Conservation (phyloP, 2,797 vertebrate genomes). For the Epinephelus coioides region DNA sequence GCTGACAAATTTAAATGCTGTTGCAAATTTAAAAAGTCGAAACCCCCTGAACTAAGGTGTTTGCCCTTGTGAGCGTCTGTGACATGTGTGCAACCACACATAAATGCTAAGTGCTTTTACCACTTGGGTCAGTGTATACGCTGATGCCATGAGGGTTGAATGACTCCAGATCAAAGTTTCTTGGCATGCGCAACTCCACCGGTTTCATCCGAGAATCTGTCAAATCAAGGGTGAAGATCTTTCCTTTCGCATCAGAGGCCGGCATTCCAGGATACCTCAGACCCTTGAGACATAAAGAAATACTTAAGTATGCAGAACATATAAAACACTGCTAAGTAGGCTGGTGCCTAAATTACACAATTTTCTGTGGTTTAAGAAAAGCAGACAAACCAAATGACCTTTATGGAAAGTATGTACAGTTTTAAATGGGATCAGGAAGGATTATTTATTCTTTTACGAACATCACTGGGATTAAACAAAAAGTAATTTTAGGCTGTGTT, state of each 20-base stretch:
- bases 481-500: background rate
- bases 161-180: constrained; percentile 86
- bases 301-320: background rate
- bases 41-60: background rate
- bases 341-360: background rate
- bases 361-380: background rate
- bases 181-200: constrained; percentile 85
- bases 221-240: constrained; percentile 89
- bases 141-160: constrained; percentile 94
- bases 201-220: constrained; percentile 82
- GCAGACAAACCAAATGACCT: background rate
- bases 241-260: constrained; percentile 80
- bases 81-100: background rate
- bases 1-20: background rate
- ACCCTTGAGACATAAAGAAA: constrained; percentile 81
- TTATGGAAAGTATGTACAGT: background rate
- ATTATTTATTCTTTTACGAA: too few relatives aligned
- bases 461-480: background rate
- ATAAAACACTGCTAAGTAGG: background rate
- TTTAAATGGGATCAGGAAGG: background rate
- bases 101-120: constrained; percentile 66
- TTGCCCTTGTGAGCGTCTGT: background rate
- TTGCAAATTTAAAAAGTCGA: background rate
- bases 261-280: constrained; percentile 86
- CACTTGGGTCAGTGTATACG: constrained; percentile 83